Evolutionary conservation across 2,888 invertebrate genomes (phyloP).

Genomic region (Drosophila engyochracea): DNA sequence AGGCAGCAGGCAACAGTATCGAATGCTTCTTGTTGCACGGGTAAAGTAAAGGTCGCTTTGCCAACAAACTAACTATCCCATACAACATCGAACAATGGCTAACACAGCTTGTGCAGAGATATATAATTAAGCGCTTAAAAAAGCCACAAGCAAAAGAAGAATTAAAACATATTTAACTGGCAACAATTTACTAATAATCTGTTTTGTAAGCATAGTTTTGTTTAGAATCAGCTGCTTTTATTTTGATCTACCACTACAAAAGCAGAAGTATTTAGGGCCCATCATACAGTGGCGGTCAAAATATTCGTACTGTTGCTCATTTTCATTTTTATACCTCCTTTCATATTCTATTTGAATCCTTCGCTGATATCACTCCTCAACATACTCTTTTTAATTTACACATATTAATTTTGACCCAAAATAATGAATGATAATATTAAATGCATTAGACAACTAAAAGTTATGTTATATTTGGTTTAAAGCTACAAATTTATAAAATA

Average conservation of each 20-base stretch:
- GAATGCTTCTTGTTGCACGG: conserved; percentile 15
- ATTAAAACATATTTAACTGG: not conserved
- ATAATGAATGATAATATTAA: too few species aligned
- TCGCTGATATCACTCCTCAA: not conserved
- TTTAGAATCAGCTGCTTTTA: not conserved
- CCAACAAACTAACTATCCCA: not conserved
- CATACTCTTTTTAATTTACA: too few species aligned
- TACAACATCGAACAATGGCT: not conserved
- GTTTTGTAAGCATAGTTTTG: not conserved
- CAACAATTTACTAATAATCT: not conserved
- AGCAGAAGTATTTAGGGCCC: not conserved
- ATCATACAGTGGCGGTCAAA: not conserved
- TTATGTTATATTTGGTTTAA: not conserved
- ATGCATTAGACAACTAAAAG: too few species aligned
- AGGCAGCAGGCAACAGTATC: conserved; percentile 1
- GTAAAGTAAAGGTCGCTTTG: conserved; percentile 20
- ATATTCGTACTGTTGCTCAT: too few species aligned
- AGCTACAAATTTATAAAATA: not conserved
- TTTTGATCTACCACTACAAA: not conserved
- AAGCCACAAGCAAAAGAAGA: not conserved
- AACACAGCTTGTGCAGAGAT: not conserved
- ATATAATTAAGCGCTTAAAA: conserved; percentile 1
- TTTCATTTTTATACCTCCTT: not conserved
- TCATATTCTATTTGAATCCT: not conserved
- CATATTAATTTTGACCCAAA: too few species aligned